A percentile compares a stretch with the other conserved stretches of the same genome.
Conservation (phyloP, 1,140 invertebrate species). For the Drosophila nannoptera region DNA sequence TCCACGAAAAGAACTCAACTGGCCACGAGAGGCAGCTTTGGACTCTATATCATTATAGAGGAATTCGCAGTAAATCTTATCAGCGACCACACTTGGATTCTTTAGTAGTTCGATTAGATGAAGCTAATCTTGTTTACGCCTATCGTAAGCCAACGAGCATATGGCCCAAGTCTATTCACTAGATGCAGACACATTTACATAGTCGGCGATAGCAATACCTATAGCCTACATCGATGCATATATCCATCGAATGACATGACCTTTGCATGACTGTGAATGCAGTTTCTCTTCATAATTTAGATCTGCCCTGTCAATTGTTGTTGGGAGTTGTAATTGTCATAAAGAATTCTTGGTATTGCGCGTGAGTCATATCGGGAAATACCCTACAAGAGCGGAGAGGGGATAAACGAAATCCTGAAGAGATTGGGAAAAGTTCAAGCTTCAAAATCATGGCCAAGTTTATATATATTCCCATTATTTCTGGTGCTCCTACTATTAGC, state of each 20-base stretch:
- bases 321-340: constrained; percentile 11
- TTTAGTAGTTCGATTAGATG: constrained; percentile 50
- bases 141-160: constrained; percentile 13
- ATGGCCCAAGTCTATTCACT: not conserved
- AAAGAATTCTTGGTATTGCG: not conserved
- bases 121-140: constrained; percentile 54
- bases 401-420: too few relatives aligned
- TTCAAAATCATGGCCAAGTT: too few relatives aligned
- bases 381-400: too few relatives aligned
- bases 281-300: constrained; percentile 7
- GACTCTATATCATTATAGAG: constrained; percentile 26
- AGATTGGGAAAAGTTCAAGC: too few relatives aligned
- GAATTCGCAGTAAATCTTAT: constrained; percentile 42
- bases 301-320: constrained; percentile 9
- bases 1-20: constrained; percentile 39
- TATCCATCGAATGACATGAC: not conserved
- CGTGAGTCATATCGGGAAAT: not conserved
- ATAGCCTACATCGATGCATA: too few relatives aligned
- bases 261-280: not conserved
- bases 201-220: too few relatives aligned
- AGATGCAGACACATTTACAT: too few relatives aligned
- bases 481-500: too few relatives aligned
- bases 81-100: constrained; percentile 55
- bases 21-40: constrained; percentile 5
- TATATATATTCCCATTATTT: too few relatives aligned